Evolutionary conservation across 2,888 invertebrate genomes (phyloP).

Genomic region (Palloptera scutellata): DNA sequence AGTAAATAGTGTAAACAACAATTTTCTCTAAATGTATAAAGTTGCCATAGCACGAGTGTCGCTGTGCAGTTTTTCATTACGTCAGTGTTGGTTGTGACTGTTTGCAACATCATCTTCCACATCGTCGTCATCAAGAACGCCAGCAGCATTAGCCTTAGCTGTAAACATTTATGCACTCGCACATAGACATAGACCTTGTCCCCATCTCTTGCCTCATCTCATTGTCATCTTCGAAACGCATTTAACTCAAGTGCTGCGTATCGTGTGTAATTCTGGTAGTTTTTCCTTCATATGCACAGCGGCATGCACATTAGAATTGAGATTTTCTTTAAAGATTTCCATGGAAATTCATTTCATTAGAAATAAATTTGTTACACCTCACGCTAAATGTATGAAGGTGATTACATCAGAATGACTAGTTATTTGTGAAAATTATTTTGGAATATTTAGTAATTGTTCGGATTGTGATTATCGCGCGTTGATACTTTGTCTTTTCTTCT

Average conservation of each 20-base stretch:
- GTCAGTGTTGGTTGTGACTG: too few species aligned
- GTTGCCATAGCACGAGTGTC: slow-evolving; percentile 40
- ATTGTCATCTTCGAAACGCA: slow-evolving; percentile 16
- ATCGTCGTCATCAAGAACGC: slow-evolving; percentile 6
- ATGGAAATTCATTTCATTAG: slow-evolving; percentile 23
- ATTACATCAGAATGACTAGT: too few species aligned
- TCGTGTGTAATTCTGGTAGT: slow-evolving; percentile 25
- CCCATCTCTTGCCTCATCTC: background rate
- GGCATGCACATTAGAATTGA: slow-evolving; percentile 8
- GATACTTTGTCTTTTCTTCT: too few species aligned
- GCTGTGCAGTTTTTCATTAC: background rate
- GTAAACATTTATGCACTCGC: too few species aligned
- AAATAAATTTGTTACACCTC: slow-evolving; percentile 28
- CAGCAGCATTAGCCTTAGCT: background rate
- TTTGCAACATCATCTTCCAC: slow-evolving; percentile 12
- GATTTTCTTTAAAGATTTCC: slow-evolving; percentile 25
- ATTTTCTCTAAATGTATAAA: slow-evolving; percentile 9
- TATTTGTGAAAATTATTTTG: too few species aligned
- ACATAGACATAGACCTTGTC: too few species aligned
- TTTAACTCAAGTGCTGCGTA: background rate
- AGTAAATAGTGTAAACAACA: too few species aligned
- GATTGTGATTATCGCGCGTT: too few species aligned
- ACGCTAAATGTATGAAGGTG: background rate
- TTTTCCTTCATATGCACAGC: slow-evolving; percentile 28
- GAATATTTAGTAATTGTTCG: too few species aligned